A percentile compares a stretch with the other conserved stretches of the same genome.
Evolutionary conservation across 1,140 invertebrate genomes (phyloP).

Genomic region (Nomia melanderi): DNA sequence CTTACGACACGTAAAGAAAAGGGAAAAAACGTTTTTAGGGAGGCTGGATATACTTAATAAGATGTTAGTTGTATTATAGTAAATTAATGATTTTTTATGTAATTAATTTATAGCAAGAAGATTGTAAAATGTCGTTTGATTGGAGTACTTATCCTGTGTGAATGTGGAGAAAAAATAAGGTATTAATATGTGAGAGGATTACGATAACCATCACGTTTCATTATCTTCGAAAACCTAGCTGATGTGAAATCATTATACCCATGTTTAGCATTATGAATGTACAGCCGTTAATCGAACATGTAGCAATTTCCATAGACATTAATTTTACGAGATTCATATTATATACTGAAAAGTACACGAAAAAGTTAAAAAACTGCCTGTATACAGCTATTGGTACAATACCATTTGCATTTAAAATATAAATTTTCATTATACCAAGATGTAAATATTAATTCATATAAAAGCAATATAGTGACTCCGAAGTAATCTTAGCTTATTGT

Average conservation of each 20-base stretch:
- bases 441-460: conserved; percentile 63
- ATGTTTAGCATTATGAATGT: conserved; percentile 46
- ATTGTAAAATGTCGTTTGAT: conserved; percentile 67
- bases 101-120: conserved; percentile 79
- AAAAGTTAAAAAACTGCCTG: conserved; percentile 40
- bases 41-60: conserved; percentile 74
- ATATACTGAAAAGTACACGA: conserved; percentile 46
- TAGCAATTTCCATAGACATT: conserved; percentile 47
- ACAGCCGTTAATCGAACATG: conserved; percentile 50
- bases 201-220: conserved; percentile 58
- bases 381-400: conserved; percentile 47
- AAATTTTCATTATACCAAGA: conserved; percentile 42
- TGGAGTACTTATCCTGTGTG: conserved; percentile 68
- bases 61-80: conserved; percentile 79
- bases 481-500: conserved; percentile 41
- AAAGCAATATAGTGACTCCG: conserved; percentile 52
- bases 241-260: conserved; percentile 48
- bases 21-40: conserved; percentile 67
- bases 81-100: conserved; percentile 78
- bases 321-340: conserved; percentile 54
- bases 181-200: conserved; percentile 43
- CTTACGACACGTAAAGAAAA: conserved; percentile 63
- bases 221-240: conserved; percentile 46
- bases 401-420: conserved; percentile 62
- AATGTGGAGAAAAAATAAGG: conserved; percentile 56